Percentiles rank a stretch among this genome's conserved stretches.
Conservation (phyloP, 2,113 vertebrate genomes). For the Cyanistes caeruleus region DNA sequence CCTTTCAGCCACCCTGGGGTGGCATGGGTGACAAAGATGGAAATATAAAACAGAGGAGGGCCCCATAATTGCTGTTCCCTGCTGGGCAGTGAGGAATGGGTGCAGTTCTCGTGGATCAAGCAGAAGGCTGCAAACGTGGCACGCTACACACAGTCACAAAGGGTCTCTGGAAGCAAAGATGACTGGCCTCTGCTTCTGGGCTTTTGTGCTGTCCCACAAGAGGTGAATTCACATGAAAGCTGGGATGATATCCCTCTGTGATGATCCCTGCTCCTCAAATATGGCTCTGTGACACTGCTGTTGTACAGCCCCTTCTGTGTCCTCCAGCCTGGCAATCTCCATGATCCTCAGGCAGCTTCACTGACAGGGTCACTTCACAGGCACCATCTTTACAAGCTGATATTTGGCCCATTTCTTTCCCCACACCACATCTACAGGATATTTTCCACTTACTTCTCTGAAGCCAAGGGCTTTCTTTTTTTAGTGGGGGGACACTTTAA, state of each 20-base stretch:
- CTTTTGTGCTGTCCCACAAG: neutral
- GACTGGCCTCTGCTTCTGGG: neutral
- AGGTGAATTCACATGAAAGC: neutral
- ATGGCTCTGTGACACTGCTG: neutral
- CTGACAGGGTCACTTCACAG: neutral
- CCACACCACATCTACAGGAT: neutral
- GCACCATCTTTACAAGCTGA: neutral
- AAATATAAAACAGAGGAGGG: neutral
- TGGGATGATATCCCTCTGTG: neutral
- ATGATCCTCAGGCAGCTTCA: neutral
- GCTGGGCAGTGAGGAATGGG: neutral
- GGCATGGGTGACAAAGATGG: fast-evolving
- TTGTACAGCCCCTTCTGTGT: neutral
- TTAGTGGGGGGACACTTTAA: neutral
- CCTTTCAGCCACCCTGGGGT: neutral
- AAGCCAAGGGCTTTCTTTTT: neutral
- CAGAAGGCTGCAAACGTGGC: neutral
- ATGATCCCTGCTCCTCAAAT: neutral
- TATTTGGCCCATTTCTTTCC: neutral
- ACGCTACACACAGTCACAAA: neutral
- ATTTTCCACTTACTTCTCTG: neutral
- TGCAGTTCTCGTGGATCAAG: neutral
- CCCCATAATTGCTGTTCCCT: neutral
- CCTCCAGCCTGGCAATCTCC: neutral
- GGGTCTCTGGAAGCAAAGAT: neutral